Conservation (phyloP, 2,797 vertebrate species). For the Zenarchopterus dispar region DNA sequence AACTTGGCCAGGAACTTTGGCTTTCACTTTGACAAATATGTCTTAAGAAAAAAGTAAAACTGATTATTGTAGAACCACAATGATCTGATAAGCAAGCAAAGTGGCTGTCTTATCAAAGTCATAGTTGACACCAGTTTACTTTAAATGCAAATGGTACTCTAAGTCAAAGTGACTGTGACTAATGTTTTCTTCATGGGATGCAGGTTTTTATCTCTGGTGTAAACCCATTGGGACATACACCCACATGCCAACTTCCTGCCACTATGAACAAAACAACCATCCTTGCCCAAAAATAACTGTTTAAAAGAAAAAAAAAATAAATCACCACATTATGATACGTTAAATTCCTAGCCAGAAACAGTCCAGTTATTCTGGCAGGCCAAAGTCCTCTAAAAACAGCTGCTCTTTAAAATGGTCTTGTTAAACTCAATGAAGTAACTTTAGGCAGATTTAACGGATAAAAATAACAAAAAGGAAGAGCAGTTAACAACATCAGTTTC, state of each 20-base stretch:
- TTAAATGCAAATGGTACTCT: constrained; percentile 19
- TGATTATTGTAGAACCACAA: constrained; percentile 53
- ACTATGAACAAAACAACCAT: constrained; percentile 20
- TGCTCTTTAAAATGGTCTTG: constrained; percentile 7
- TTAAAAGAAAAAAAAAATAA: constrained; percentile 13
- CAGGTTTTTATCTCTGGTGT: constrained; percentile 36
- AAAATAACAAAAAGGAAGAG: too few relatives aligned
- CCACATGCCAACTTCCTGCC: background rate
- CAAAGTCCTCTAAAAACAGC: constrained; percentile 10
- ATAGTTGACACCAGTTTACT: constrained; percentile 17
- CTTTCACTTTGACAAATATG: constrained; percentile 49
- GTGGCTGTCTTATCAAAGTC: constrained; percentile 14
- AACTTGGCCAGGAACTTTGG: constrained; percentile 42
- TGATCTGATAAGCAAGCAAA: constrained; percentile 30
- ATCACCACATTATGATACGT: constrained; percentile 18
- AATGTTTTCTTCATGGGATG: constrained; percentile 17
- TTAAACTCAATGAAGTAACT: background rate
- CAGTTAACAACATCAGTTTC: too few relatives aligned
- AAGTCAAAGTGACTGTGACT: constrained; percentile 26
- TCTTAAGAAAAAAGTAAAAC: constrained; percentile 51
- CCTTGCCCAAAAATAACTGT: constrained; percentile 29
- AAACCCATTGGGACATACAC: constrained; percentile 10
- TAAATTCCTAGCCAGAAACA: constrained; percentile 15
- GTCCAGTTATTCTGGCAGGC: constrained; percentile 6
- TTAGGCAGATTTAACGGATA: too few relatives aligned